Base-by-base conservation (phyloP, 2,797 vertebrate species). In the Margarornis squamiger region DNA sequence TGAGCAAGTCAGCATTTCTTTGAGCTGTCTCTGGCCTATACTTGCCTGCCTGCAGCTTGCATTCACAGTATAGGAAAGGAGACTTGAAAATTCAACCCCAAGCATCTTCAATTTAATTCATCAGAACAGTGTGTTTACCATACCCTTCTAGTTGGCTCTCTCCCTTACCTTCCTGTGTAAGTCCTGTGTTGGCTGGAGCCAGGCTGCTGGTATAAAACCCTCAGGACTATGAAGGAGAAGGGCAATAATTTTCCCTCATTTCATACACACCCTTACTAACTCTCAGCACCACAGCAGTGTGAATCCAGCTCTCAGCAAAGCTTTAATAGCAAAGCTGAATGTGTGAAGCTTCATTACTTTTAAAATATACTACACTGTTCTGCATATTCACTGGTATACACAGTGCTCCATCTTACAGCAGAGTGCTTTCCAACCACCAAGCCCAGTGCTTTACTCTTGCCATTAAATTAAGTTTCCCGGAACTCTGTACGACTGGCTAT, bases 341-440 rank as follows among this genome's bases (percentile, higher is more conserved):
- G 75, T 92, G 91, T 81, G 75, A 97, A 93, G 89, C 89, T 88
- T 92, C 93, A 86, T 93, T 96, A 81, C 91, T 86, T 97, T 90
- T 90, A 88, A 92, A 96, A 95, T 90, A 86, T 63, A 88, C 82
- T 86, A 72, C 62, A 54, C 24, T 83, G 62, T 66, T 85, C 87
- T 81, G 51, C 73, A 84, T 75, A 55, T 94, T 88, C 79, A n/a
- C 57, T 92, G 54, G 22, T 86, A 55, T 71, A 74, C 55, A 77
- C 67, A 86, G 80, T 74, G 68, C 45, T 92, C 72, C 58, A 91
- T 87, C 68, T 80, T 45, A 79, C 49, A 95, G 88, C 45, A 19
- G 32, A 91, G 41, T 15, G 34, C 61, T 91, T 94, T 71, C 57
- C 78, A 92, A 78, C 26, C 61, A 36, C 70, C 2, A 1, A 80